A percentile compares a stretch with the other conserved stretches of the same genome.
Evolutionary conservation across 2,888 invertebrate genomes (phyloP).

Genomic region (Cryptus viduatorius): DNA sequence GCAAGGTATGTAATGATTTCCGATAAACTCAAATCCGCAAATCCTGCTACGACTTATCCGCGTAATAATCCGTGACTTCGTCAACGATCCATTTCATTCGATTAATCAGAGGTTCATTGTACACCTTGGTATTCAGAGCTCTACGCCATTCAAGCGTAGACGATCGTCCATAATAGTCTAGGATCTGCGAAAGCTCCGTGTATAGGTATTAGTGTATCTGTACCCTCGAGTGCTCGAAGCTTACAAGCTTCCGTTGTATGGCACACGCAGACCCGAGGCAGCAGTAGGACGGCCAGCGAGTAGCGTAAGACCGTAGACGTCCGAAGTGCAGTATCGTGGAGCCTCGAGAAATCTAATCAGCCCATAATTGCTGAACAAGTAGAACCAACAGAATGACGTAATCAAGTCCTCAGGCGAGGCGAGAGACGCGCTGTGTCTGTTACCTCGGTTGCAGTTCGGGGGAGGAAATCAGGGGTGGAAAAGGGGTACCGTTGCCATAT

Average conservation of each 20-base stretch:
- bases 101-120: conserved; percentile 13
- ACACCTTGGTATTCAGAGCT: neutral
- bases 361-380: conserved; percentile 68
- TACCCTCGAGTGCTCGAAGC: neutral
- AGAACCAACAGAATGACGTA: conserved; percentile 69
- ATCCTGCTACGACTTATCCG: neutral
- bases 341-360: conserved; percentile 68
- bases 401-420: conserved; percentile 66
- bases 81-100: neutral
- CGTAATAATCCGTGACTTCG: neutral
- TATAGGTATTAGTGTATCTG: conserved; percentile 12
- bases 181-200: neutral
- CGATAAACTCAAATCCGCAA: neutral
- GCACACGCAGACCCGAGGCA: neutral
- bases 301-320: conserved; percentile 35
- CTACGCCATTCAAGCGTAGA: neutral
- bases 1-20: no score
- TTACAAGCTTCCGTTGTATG: neutral
- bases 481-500: conserved; percentile 15
- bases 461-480: neutral
- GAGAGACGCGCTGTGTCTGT: conserved; percentile 39
- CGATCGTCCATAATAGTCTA: conserved; percentile 20
- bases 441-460: neutral
- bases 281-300: neutral
- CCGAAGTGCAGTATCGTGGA: conserved; percentile 41